These are phyloP conservation scores for Tetraneura akinire DNA, from an alignment of 1,140 invertebrate genomes.

Conservation along the genomic window DNA sequence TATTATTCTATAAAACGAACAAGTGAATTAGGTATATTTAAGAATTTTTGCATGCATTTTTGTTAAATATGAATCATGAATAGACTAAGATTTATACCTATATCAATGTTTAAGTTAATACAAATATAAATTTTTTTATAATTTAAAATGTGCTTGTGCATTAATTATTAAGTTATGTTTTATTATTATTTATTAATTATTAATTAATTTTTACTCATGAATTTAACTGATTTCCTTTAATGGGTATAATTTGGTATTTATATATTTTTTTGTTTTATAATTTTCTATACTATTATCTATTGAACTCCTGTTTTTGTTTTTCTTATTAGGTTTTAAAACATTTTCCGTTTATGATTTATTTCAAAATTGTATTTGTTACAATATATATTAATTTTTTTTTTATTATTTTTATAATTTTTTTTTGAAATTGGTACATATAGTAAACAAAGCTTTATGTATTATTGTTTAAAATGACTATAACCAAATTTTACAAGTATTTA, in stretches of 20 bases:
- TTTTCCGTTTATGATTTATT: slow-evolving; percentile 14
- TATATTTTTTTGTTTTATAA: slow-evolving; percentile 39
- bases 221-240: slow-evolving; percentile 12
- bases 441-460: slow-evolving; percentile 32
- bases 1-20: neutral
- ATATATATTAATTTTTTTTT: neutral
- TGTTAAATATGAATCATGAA: slow-evolving; percentile 22
- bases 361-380: slow-evolving; percentile 18
- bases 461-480: neutral
- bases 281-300: slow-evolving; percentile 13
- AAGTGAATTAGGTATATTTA: slow-evolving; percentile 21
- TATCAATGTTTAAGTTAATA: slow-evolving; percentile 33
- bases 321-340: neutral
- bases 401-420: neutral
- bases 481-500: slow-evolving; percentile 18
- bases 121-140: too few relatives aligned
- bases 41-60: slow-evolving; percentile 35
- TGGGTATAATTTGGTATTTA: slow-evolving; percentile 27
- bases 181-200: neutral
- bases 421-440: neutral
- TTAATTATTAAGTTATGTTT: neutral
- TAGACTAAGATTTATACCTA: slow-evolving; percentile 39
- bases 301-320: neutral
- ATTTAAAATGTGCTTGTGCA: too few relatives aligned
- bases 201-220: neutral